Percentiles rank a stretch among this genome's conserved stretches.
Evolutionary conservation across 1,140 invertebrate species (phyloP).

Genomic region (Papilio dardanus): DNA sequence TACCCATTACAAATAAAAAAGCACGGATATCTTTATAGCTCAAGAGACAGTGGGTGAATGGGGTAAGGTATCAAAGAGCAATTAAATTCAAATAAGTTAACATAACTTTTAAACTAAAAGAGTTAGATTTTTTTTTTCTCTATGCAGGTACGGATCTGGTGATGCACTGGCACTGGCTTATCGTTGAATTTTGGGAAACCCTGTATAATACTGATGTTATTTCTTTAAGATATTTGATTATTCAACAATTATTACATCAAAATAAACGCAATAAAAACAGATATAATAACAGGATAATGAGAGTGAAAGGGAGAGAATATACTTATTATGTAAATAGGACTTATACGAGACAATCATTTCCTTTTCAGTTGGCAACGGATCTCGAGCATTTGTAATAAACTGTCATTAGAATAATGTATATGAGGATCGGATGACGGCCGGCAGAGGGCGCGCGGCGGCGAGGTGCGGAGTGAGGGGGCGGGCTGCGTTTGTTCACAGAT

Average conservation of each 20-base stretch:
- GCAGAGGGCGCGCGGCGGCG: not conserved
- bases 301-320: not conserved
- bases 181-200: too few species aligned
- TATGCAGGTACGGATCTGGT: too few species aligned
- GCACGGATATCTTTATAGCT: too few species aligned
- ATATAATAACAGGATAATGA: not conserved
- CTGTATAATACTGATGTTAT: too few species aligned
- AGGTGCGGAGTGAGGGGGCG: not conserved
- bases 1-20: too few species aligned
- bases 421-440: conserved; percentile 32
- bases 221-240: too few species aligned
- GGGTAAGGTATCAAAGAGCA: too few species aligned
- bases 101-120: too few species aligned
- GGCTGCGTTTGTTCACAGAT: conserved; percentile 42
- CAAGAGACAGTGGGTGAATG: too few species aligned
- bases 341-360: conserved; percentile 24
- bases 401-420: conserved; percentile 34
- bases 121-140: too few species aligned
- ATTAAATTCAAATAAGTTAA: too few species aligned
- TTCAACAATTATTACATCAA: not conserved
- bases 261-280: not conserved
- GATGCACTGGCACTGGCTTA: too few species aligned
- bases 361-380: conserved; percentile 11
- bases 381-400: conserved; percentile 2
- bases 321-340: conserved; percentile 18